Evolutionary conservation across 2,888 invertebrate species (phyloP).

Genomic region (Patella caerulea): DNA sequence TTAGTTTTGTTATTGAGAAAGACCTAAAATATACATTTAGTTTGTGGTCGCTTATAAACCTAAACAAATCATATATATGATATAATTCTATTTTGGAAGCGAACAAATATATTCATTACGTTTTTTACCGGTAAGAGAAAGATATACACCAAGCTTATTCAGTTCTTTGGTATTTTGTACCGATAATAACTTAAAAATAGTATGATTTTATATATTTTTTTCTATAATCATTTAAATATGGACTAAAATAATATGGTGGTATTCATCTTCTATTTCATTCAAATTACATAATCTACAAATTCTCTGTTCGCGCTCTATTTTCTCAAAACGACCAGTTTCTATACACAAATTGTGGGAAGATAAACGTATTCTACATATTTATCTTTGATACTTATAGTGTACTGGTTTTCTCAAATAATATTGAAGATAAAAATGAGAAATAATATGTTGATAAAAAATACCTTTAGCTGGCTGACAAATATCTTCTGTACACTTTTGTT

Average conservation of each 20-base stretch:
- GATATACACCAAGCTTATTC: no score
- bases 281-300: slow-evolving; percentile 12
- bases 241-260: slow-evolving; percentile 14
- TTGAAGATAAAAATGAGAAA: neutral
- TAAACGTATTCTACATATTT: neutral
- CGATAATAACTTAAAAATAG: no score
- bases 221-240: neutral
- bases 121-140: no score
- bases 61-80: no score
- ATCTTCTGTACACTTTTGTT: slow-evolving; percentile 1
- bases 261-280: slow-evolving; percentile 18
- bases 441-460: slow-evolving; percentile 2
- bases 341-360: slow-evolving; percentile 11
- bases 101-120: no score
- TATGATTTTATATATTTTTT: no score
- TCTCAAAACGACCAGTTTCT: slow-evolving; percentile 12
- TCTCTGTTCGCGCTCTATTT: slow-evolving; percentile 7
- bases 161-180: no score
- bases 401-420: neutral
- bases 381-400: no score
- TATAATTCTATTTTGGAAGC: no score
- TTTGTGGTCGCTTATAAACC: no score
- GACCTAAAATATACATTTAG: no score
- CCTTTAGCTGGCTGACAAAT: slow-evolving; percentile 8
- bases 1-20: no score